Evolutionary conservation across 2,888 invertebrate genomes (phyloP).

Genomic region (Crossocerus cetratus): DNA sequence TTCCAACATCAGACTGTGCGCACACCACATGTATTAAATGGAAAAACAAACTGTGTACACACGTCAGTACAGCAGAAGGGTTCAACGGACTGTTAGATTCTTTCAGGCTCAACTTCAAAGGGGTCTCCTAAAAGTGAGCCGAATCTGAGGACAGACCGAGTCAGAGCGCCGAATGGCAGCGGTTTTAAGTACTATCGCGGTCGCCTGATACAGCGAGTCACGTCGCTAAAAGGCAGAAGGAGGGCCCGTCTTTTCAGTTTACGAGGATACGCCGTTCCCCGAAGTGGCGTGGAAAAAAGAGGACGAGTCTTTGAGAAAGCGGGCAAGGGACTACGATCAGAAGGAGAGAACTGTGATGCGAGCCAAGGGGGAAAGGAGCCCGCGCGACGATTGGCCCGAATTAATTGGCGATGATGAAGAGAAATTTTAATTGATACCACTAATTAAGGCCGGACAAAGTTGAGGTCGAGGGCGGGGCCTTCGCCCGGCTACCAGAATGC

Average conservation of each 20-base stretch:
- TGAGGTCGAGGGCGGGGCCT: constrained; percentile 36
- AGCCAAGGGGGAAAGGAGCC: neutral
- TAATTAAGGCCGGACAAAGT: constrained; percentile 56
- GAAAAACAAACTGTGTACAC: too few species aligned
- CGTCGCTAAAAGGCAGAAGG: constrained; percentile 23
- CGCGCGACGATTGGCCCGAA: constrained; percentile 28
- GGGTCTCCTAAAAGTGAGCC: too few species aligned
- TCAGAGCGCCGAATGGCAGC: too few species aligned
- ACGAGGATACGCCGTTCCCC: constrained; percentile 16
- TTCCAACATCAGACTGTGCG: too few species aligned
- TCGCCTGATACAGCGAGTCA: constrained; percentile 19
- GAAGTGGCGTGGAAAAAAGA: neutral
- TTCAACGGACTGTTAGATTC: too few species aligned
- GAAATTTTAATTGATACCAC: constrained; percentile 61
- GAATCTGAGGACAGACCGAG: too few species aligned
- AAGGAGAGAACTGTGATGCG: neutral
- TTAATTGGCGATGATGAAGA: constrained; percentile 54
- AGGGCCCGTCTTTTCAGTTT: constrained; percentile 14
- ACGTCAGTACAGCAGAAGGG: too few species aligned
- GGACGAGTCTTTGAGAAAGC: neutral
- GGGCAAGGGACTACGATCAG: neutral
- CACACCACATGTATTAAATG: too few species aligned
- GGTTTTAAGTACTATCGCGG: constrained; percentile 1
- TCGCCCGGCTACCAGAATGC: constrained; percentile 37
- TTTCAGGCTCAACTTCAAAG: too few species aligned